Evolutionary conservation across 2,888 invertebrate species (phyloP), one percentile per base, ranked within the genome.

Genomic region (Nomada fabriciana): DNA sequence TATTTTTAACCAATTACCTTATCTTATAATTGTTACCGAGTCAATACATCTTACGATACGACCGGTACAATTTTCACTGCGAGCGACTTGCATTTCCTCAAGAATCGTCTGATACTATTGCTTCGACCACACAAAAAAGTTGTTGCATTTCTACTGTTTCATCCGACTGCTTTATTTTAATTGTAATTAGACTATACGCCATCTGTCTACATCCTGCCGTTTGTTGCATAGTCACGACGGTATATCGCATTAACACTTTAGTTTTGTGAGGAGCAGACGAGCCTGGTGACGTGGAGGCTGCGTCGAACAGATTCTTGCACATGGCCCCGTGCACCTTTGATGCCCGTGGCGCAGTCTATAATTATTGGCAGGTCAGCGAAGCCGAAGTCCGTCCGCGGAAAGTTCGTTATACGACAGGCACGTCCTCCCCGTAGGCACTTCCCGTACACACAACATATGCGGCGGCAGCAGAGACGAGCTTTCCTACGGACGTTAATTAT

Each of bases 301-400:
- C 11, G 67, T 53, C 47, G 60, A 61, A 25, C 63, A 67, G 57
- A 71, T 78, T 67, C 78, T 73, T 73, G 71, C 43, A 50, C 25
- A 23, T 23, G 43, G 52, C 11, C 10, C 25, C 10, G 60, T 53
- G 55, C 29, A 63, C 65, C 83, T 79, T 75, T 71, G 71, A 64
- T 68, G 83, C 63, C 76, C 36, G 69, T 75, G 71, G 74, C 57
- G 70, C 55, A 64, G 80, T 82, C 87, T 87, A 86, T 89, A 88
- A 89, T 89, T 89, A 89, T 88, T 85, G 86, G 85, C 89, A 86
- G 89, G 83, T 87, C 85, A 84, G 63, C 82, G 82, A 80, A 83
- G 88, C 84, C 83, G 79, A 89, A 89, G 89, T 89, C 86, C 88
- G 82, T 82, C 80, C 84, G 80, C 81, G 86, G 70, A 88, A 88